Conservation (phyloP, 30 jellyfish, hydroid and myxozoan species). For the Hydra vulgaris region DNA sequence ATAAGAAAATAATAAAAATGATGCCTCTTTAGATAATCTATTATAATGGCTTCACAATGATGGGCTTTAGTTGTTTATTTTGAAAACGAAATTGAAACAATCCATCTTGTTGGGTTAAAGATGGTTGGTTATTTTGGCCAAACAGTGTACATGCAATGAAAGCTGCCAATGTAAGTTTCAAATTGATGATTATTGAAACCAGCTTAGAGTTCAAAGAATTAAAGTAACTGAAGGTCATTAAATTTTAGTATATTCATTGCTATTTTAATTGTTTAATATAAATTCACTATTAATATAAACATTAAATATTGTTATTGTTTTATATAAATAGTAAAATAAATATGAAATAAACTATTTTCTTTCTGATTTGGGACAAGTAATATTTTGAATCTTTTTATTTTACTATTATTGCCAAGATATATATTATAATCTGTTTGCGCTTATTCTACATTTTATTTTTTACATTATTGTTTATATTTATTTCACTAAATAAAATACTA, state of each 20-base stretch:
- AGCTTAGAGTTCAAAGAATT: background rate
- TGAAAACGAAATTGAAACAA: no score
- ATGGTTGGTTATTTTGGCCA: no score
- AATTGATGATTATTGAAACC: background rate
- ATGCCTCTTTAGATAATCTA: no score
- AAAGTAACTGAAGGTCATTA: background rate
- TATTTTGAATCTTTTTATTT: background rate
- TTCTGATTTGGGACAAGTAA: background rate
- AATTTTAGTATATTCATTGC: background rate
- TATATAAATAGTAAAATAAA: no score
- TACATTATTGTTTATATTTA: background rate
- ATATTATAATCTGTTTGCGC: no score
- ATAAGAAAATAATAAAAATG: no score
- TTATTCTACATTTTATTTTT: background rate
- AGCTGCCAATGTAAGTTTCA: background rate
- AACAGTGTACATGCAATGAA: background rate
- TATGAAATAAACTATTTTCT: background rate
- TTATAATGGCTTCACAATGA: no score
- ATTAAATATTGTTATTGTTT: no score
- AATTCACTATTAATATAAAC: no score
- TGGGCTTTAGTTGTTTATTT: no score
- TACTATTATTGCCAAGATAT: no score
- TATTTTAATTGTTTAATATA: background rate
- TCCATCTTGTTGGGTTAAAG: no score
- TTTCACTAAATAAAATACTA: background rate